Evolutionary conservation across 2,888 invertebrate genomes (phyloP).

Genomic region (Augochlorella aurata): DNA sequence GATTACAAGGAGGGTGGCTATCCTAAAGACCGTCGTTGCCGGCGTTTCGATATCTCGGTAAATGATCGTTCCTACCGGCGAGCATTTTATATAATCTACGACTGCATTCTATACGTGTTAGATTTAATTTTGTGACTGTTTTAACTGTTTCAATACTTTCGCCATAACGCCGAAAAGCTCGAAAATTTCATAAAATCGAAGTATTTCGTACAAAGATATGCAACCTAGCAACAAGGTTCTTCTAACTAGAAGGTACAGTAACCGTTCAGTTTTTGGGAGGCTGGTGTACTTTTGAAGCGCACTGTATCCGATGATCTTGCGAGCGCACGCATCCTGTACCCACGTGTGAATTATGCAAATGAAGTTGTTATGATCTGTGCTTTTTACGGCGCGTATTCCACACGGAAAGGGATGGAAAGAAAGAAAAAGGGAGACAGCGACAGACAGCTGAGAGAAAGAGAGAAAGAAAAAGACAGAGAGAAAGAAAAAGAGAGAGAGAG

Average conservation of each 20-base stretch:
- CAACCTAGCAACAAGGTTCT: too few relatives aligned
- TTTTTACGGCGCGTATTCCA: constrained; percentile 41
- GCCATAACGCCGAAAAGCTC: too few relatives aligned
- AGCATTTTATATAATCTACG: not conserved
- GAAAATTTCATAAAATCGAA: too few relatives aligned
- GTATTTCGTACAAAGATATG: too few relatives aligned
- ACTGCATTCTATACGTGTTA: too few relatives aligned
- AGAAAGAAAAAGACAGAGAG: not conserved
- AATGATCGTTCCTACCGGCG: not conserved
- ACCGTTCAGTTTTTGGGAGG: not conserved
- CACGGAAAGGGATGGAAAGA: constrained; percentile 10
- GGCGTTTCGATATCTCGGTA: not conserved
- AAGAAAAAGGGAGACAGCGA: not conserved
- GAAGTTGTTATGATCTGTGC: constrained; percentile 42
- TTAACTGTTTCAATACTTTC: too few relatives aligned
- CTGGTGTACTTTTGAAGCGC: not conserved
- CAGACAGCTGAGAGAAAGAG: not conserved
- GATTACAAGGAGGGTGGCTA: constrained; percentile 43
- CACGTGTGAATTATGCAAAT: constrained; percentile 65
- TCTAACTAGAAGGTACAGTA: too few relatives aligned
- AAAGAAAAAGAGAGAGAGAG: constrained; percentile 17
- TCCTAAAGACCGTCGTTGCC: not conserved
- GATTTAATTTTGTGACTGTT: too few relatives aligned
- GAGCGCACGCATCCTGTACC: constrained; percentile 58
- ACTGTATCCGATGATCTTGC: constrained; percentile 35